Evolutionary conservation across 2,797 vertebrate species (phyloP).

Genomic region (Hippoglossus hippoglossus): DNA sequence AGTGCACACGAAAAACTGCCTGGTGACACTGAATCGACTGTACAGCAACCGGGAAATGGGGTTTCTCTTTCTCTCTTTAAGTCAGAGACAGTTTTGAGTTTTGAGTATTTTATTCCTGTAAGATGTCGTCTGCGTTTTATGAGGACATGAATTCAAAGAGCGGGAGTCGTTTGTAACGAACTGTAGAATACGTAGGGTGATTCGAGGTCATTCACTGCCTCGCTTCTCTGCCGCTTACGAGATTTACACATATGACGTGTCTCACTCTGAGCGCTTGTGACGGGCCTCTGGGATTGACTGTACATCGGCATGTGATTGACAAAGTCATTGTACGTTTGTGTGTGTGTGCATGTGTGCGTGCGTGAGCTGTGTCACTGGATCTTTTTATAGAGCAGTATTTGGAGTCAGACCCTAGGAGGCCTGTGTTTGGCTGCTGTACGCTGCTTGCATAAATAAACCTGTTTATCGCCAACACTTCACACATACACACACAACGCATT

Average conservation of each 20-base stretch:
- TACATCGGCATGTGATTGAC: conserved; percentile 75
- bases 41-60: background rate
- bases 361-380: conserved; percentile 49
- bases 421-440: conserved; percentile 68
- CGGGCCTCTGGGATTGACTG: conserved; percentile 61
- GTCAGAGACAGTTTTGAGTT: conserved; percentile 9
- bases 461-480: conserved; percentile 73
- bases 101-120: conserved; percentile 16
- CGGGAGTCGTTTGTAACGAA: conserved; percentile 8
- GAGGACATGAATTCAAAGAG: conserved; percentile 21
- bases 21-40: conserved; percentile 19
- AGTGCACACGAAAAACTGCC: conserved; percentile 12
- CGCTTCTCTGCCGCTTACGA: conserved; percentile 3
- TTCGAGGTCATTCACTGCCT: conserved; percentile 14
- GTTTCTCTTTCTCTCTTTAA: conserved; percentile 14
- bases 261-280: conserved; percentile 27
- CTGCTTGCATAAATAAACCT: conserved; percentile 78
- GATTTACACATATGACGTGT: conserved; percentile 26
- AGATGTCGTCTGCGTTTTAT: conserved; percentile 20
- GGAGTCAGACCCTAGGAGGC: conserved; percentile 76
- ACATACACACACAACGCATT: conserved; percentile 37
- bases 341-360: conserved; percentile 8
- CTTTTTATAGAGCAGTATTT: conserved; percentile 78
- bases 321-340: conserved; percentile 53
- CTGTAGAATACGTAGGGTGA: conserved; percentile 3